Conservation (phyloP, 2,888 invertebrate species). For the Imbricaverruca yamaguchii region DNA sequence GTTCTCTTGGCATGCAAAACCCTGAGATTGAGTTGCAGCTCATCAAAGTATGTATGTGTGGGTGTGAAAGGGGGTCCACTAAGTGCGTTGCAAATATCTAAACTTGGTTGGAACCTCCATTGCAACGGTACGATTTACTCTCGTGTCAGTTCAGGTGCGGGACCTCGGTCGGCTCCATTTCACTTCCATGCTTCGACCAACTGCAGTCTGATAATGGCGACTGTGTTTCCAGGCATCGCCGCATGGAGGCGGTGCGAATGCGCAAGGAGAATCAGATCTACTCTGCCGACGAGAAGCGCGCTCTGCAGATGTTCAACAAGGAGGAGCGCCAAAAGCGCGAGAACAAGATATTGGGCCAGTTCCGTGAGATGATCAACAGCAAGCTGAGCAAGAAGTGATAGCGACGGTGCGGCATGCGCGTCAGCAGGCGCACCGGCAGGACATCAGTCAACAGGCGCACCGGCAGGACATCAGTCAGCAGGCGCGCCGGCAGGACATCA, state of each 20-base stretch:
- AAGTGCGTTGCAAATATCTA: too few species aligned
- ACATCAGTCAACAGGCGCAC: neutral
- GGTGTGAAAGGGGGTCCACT: too few species aligned
- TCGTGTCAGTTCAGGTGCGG: too few species aligned
- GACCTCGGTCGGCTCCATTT: too few species aligned
- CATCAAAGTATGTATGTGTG: too few species aligned
- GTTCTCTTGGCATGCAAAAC: too few species aligned
- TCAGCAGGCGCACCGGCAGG: neutral
- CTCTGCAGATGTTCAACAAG: constrained; percentile 95
- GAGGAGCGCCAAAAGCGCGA: constrained; percentile 94
- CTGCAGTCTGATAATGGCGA: neutral
- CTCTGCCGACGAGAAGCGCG: constrained; percentile 97
- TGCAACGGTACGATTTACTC: too few species aligned
- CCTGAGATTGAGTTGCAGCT: too few species aligned
- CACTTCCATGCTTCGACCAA: too few species aligned
- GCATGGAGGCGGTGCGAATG: constrained; percentile 99
- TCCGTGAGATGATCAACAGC: constrained; percentile 74
- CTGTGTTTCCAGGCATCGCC: constrained; percentile 61
- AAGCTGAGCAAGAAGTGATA: constrained; percentile 51
- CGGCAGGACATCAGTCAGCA: neutral
- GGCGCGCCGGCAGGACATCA: too few species aligned
- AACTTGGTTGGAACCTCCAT: too few species aligned
- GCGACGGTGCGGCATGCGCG: neutral
- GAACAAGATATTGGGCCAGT: constrained; percentile 89
- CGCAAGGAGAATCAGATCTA: constrained; percentile 99